Evolutionary conservation across 2,797 vertebrate species (phyloP), one percentile per base, ranked within the genome.

Genomic region (Dendrocincla tyrannina): DNA sequence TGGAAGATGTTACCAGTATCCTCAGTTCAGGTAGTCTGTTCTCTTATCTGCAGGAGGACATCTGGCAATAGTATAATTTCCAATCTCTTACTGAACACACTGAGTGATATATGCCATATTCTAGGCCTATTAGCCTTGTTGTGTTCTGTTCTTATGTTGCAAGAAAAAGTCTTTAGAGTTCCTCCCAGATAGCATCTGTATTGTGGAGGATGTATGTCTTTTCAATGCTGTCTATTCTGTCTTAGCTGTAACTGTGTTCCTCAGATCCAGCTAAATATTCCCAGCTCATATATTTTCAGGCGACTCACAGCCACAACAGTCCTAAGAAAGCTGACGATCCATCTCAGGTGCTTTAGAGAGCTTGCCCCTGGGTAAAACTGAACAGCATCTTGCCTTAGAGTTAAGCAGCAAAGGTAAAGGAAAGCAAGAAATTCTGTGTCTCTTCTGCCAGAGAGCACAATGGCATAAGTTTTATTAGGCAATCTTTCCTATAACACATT

Each of bases 11-110:
- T 17, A 11, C 27, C 8, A 15, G 13, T 30, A 60, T 37, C 9
- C 32, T 10, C 7, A 17, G 28, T 25, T 69, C 7, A 47, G 42
- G 23, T 8, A 64, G 7, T 13, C 23, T 66, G 8, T 44, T 79
- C 30, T 35, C 37, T 0, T 4, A 32, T 6, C 6, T 58, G 9
- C 41, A 25, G 24, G 46, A 60, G n/a, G 10, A 58, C 0, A 0
- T 37, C 44, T 66, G 32, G 16, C 20, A 80, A 14, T 5, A 37
- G 17, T 5, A 18, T 5, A 13, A 19, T 35, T 88, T 72, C 55
- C 13, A 3, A 25, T 33, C 5, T 16, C 25, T 64, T 35, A 17
- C 19, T 37, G 50, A 68, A 24, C 18, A 37, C 12, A 13, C 8
- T 25, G 18, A 53, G 7, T 42, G 3, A 44, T 32, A 13, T 8